A percentile compares a stretch with the other conserved stretches of the same genome.
Conservation (phyloP, 2,797 vertebrate species). For the Acridotheres tristis region DNA sequence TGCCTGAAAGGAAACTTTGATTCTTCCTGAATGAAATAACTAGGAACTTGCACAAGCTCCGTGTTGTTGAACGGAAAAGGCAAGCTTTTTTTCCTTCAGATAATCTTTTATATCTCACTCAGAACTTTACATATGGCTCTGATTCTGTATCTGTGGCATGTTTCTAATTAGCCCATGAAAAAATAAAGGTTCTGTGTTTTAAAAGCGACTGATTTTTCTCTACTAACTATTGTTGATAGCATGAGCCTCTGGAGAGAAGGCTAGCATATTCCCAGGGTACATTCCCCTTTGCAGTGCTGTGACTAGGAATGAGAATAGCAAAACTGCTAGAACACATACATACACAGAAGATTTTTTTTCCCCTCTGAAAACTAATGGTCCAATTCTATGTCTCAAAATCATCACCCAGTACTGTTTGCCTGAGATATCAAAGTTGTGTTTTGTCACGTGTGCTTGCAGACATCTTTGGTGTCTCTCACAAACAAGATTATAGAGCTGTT, state of each 20-base stretch:
- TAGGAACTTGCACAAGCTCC: slow-evolving; percentile 38
- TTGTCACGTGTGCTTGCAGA: neutral
- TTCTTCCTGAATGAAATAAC: slow-evolving; percentile 62
- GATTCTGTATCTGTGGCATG: neutral
- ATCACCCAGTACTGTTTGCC: neutral
- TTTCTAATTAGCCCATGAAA: slow-evolving; percentile 24
- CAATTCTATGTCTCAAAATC: neutral
- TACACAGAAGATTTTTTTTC: neutral
- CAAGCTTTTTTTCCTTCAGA: slow-evolving; percentile 17
- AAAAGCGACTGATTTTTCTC: neutral
- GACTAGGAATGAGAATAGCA: neutral
- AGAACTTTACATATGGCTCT: neutral
- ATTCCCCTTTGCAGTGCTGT: rapidly evolving
- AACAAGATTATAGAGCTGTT: neutral
- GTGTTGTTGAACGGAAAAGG: slow-evolving; percentile 30
- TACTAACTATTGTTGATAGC: neutral
- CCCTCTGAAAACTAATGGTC: neutral
- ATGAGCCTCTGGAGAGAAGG: neutral
- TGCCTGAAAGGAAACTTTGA: slow-evolving; percentile 52
- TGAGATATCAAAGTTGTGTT: neutral
- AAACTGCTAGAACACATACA: neutral
- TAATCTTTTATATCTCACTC: slow-evolving; percentile 13
- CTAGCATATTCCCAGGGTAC: neutral
- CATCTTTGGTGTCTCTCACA: neutral
- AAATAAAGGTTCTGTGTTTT: neutral